Evolutionary conservation across 2,888 invertebrate genomes (phyloP).

Genomic region (Drosophila aldrichi): DNA sequence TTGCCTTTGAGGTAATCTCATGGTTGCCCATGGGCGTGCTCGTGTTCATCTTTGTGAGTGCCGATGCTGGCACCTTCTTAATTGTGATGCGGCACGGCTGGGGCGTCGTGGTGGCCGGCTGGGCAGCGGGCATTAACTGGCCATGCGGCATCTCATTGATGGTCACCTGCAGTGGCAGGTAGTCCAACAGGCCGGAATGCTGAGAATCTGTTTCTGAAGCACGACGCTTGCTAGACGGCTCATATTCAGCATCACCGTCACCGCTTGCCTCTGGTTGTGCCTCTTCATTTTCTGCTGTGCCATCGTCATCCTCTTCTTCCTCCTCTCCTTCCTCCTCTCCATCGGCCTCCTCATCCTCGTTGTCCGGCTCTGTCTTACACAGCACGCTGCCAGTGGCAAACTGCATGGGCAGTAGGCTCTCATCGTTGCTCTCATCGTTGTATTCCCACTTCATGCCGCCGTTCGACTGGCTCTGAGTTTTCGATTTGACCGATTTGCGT

Average conservation of each 20-base stretch:
- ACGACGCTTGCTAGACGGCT: conserved; percentile 57
- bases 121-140: conserved; percentile 28
- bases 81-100: conserved; percentile 75
- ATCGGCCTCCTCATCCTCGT: conserved; percentile 50
- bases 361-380: conserved; percentile 42
- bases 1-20: conserved; percentile 72
- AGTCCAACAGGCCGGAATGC: conserved; percentile 73
- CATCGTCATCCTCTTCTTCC: conserved; percentile 44
- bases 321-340: conserved; percentile 22
- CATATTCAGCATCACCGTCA: conserved; percentile 46
- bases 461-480: conserved; percentile 10
- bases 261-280: background rate
- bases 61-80: conserved; percentile 66
- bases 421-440: conserved; percentile 61
- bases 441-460: conserved; percentile 68
- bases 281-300: conserved; percentile 22
- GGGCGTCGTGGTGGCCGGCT: conserved; percentile 32
- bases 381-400: conserved; percentile 25
- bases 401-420: conserved; percentile 45
- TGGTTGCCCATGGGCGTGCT: conserved; percentile 21
- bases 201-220: conserved; percentile 73
- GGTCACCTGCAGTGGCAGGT: conserved; percentile 69
- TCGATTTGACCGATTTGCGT: conserved; percentile 57
- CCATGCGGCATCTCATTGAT: conserved; percentile 70
- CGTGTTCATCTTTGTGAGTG: conserved; percentile 17